Conservation (phyloP, 2,888 invertebrate species). For the Mythimna lalbum region DNA sequence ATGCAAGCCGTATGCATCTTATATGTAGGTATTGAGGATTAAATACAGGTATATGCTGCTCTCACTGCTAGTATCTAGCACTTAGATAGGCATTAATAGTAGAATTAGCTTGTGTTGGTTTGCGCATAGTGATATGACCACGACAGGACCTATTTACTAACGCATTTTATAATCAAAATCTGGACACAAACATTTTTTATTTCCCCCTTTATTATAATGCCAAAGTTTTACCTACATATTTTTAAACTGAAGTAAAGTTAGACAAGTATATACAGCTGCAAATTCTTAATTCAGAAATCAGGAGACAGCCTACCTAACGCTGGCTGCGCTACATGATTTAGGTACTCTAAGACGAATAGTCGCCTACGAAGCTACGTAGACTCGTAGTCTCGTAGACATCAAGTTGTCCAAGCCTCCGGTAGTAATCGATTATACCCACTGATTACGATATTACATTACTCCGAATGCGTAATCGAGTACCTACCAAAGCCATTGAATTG, state of each 20-base stretch:
- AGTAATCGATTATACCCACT: conserved; percentile 6
- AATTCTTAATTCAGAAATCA: too few species aligned
- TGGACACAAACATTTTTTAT: too few species aligned
- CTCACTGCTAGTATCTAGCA: neutral
- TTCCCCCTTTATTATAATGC: too few species aligned
- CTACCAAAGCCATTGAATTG: conserved; percentile 41
- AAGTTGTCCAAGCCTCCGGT: neutral
- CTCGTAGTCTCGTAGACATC: neutral
- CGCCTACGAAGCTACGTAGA: neutral
- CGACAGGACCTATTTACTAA: neutral
- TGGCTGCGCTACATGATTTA: neutral
- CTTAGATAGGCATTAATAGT: neutral
- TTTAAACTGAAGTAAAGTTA: too few species aligned
- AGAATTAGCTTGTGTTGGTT: neutral
- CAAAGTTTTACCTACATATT: too few species aligned
- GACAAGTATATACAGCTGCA: too few species aligned
- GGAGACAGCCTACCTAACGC: neutral
- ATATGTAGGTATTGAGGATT: neutral
- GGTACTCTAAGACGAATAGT: neutral
- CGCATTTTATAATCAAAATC: too few species aligned
- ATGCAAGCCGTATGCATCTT: conserved; percentile 62
- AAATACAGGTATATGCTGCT: conserved; percentile 8
- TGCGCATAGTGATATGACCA: too few species aligned
- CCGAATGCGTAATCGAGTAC: conserved; percentile 32
- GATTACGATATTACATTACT: conserved; percentile 25